Evolutionary conservation across 1,140 invertebrate genomes (phyloP).

Genomic region (Drosophila pruinosa): DNA sequence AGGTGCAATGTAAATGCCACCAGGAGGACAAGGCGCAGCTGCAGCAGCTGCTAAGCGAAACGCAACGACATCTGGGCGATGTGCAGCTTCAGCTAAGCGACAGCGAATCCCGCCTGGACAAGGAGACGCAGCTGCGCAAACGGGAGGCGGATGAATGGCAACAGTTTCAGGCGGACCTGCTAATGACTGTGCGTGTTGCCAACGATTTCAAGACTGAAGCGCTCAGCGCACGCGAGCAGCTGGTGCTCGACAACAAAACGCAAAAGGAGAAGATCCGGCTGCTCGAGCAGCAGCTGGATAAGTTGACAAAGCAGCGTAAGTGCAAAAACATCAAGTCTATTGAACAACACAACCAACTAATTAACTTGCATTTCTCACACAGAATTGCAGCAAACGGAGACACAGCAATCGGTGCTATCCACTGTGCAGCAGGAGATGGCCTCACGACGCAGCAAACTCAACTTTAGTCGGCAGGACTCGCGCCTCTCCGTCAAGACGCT

Average conservation of each 20-base stretch:
- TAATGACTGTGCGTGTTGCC: constrained; percentile 96
- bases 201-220: constrained; percentile 97
- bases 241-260: constrained; percentile 91
- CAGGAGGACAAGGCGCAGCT: constrained; percentile 90
- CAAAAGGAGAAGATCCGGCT: constrained; percentile 90
- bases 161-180: constrained; percentile 95
- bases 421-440: constrained; percentile 86
- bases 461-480: constrained; percentile 88
- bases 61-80: constrained; percentile 87
- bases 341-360: too few relatives aligned
- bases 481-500: constrained; percentile 93
- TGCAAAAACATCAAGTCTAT: background rate
- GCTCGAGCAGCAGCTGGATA: constrained; percentile 91
- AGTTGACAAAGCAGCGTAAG: constrained; percentile 84
- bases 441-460: constrained; percentile 85
- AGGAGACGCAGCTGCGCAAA: constrained; percentile 85
- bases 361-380: background rate
- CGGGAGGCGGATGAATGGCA: constrained; percentile 93
- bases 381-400: constrained; percentile 83
- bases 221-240: constrained; percentile 90
- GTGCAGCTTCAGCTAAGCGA: constrained; percentile 84
- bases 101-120: constrained; percentile 85
- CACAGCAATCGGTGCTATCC: constrained; percentile 84
- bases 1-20: constrained; percentile 88
- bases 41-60: constrained; percentile 86